Base-by-base conservation (phyloP, 2,113 vertebrate species). In the Cyprinodon brontotheroides region DNA sequence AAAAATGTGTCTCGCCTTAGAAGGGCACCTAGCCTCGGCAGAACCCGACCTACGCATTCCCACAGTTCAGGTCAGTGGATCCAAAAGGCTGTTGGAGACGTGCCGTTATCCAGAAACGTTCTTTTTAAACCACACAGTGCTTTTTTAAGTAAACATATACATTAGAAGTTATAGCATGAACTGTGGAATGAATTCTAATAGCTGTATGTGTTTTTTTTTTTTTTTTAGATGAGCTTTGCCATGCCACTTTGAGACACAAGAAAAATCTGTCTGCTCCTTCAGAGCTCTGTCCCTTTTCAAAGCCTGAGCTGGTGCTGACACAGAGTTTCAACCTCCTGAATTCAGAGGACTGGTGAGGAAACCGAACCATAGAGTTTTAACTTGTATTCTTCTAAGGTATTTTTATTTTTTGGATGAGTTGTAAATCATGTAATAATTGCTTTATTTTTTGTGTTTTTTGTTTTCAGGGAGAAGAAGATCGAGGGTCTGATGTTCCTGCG, bases 401-500 rank as follows among this genome's bases (percentile, higher is more conserved):
- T 57, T n/a, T 57, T 57, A 57, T 20, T 57, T 45, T 2, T 45
- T 57, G 20, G 50, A 10, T 20, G 3, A 53, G 17, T 57, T 3
- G 3, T 9, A 3, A 57, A 57, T 2, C 20, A n/a, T 3, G 1
- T 43, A 43, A 57, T 15, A 70, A 29, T 1, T 59, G 4, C 13
- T 7, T 22, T 37, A 1, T 69, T 60, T 0, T 0, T 67, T 75
- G 1, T 29, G 47, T 29, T 72, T 14, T 82, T 79, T 73, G 8
- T 47, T 62, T 69, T 0, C 53, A 99, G 98, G 98, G 96, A 99
- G 93, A 98, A 98, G 93, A 99, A 99, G 90, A 98, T 97, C 0
- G 95, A 97, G 75, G 98, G 98, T 22, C 81, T 99, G 82, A 96
- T 89, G 73, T 90, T 93, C 41, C 60, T 99, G 53, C 94, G 96